Evolutionary conservation across 2,888 invertebrate genomes (phyloP).

Genomic region (Dicyrtomina minuta): DNA sequence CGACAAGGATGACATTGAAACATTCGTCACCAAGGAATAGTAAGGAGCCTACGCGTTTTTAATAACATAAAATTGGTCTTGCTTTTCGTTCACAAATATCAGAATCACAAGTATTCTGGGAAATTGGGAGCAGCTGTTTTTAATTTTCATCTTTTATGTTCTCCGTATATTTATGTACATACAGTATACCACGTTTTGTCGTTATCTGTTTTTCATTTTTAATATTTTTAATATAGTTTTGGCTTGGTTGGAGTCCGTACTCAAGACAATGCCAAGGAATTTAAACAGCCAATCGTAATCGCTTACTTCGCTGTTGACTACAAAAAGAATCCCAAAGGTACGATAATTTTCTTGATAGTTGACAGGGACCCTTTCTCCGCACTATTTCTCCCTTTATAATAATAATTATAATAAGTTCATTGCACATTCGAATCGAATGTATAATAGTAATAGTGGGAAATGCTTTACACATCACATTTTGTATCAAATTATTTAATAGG

Average conservation of each 20-base stretch:
- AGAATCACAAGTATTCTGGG: too few species aligned
- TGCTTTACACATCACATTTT: not conserved
- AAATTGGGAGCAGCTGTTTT: too few species aligned
- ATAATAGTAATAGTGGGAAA: too few species aligned
- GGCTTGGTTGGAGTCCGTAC: slow-evolving; percentile 91
- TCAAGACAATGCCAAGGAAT: slow-evolving; percentile 79
- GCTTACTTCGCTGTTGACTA: slow-evolving; percentile 96
- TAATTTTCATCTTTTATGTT: not conserved
- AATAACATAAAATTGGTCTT: not conserved
- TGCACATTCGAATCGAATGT: not conserved
- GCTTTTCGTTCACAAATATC: slow-evolving; percentile 18
- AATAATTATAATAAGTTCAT: too few species aligned
- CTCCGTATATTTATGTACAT: not conserved
- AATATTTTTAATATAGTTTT: slow-evolving; percentile 62
- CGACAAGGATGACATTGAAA: slow-evolving; percentile 69
- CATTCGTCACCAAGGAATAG: slow-evolving; percentile 83
- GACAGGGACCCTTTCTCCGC: not conserved
- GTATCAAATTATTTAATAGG: slow-evolving; percentile 58
- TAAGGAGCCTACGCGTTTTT: slow-evolving; percentile 65
- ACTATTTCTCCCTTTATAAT: not conserved
- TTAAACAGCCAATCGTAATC: slow-evolving; percentile 83
- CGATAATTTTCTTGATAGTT: too few species aligned
- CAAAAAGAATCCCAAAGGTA: slow-evolving; percentile 88
- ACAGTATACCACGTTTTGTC: not conserved
- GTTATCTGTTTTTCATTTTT: slow-evolving; percentile 38